Base-by-base conservation (phyloP, 2,113 vertebrate species). In the Columba janthina region DNA sequence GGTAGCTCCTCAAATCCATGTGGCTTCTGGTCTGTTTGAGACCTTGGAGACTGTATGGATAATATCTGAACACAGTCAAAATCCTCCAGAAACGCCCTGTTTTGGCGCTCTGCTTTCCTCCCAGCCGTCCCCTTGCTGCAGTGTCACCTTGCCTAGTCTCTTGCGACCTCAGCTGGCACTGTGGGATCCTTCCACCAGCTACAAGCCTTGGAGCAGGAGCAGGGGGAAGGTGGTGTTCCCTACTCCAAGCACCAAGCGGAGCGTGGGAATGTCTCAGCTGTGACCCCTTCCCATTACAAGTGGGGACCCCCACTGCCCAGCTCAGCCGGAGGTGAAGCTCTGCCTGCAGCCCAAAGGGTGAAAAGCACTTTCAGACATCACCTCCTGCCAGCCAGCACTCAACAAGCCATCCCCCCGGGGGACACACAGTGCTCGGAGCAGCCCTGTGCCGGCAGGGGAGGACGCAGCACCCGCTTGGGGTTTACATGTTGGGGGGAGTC, bases 231-330 rank as follows among this genome's bases (percentile, higher is more conserved):
- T 17, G 34, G 5, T 6, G 21, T 15, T 72, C 18, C 51, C 58
- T 66, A 12, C 42, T 26, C 11, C 24, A n/a, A 31, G 71, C 13
- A 12, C 64, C 7, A 57, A 26, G 31, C 7, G 2, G 46, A 82
- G 18, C 19, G 50, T 14, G 0, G 0, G 12, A 18, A 24, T 7
- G 19, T 32, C 44, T 13, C 36, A 34, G n/a, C 53, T 42, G 3
- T 3, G 20, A 6, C 60, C 34, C 10, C 11, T 21, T 57, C 36
- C 64, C 38, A 4, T 11, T 36, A 51, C 19, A 15, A 24, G 17
- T 6, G 46, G 3, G 42, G 61, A n/a, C 32, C 28, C 44, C 18
- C 9, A 3, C 28, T 14, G 28, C 3, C 42, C 69, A 12, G 14
- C 8, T 51, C 42, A 16, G 80, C 6, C 42, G 11, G 31, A 36